Conservation (phyloP, 64 coral and sea anemone genomes). For the Montipora foliosa region DNA sequence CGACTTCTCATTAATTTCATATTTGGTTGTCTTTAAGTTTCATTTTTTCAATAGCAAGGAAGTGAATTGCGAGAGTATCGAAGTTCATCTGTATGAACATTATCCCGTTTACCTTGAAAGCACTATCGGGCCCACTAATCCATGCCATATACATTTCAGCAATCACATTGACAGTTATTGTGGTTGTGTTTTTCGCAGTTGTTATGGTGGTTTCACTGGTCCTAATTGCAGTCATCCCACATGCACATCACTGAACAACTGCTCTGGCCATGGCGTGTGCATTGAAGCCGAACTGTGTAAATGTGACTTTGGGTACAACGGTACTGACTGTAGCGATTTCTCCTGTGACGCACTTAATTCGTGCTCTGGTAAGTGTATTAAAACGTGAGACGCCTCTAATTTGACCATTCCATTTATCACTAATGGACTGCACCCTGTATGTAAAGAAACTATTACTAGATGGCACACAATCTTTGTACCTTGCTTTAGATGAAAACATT, state of each 20-base stretch:
- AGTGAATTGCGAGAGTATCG: not conserved
- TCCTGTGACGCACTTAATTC: constrained; percentile 59
- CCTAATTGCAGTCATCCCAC: constrained; percentile 44
- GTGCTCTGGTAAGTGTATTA: constrained; percentile 51
- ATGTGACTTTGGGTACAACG: constrained; percentile 67
- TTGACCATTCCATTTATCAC: not conserved
- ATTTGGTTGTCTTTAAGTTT: constrained; percentile 17
- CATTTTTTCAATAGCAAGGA: not conserved
- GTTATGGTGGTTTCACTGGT: constrained; percentile 60
- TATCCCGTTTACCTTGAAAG: not conserved
- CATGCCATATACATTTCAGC: not conserved
- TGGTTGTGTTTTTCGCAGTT: constrained; percentile 16
- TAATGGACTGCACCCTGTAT: not conserved
- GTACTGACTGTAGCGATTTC: constrained; percentile 51
- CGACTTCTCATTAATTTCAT: not conserved
- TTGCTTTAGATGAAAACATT: not conserved
- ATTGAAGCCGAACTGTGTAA: constrained; percentile 65
- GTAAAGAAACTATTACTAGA: not conserved
- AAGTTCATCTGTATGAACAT: not conserved
- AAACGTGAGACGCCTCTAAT: not conserved
- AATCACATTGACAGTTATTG: not conserved
- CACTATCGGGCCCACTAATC: not conserved
- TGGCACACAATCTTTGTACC: not conserved
- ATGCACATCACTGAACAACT: constrained; percentile 49
- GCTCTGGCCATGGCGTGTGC: constrained; percentile 50